phyloP scores from a whole-genome alignment of 2,113 vertebrate genomes.

The Lucifuga dentata region DNA sequence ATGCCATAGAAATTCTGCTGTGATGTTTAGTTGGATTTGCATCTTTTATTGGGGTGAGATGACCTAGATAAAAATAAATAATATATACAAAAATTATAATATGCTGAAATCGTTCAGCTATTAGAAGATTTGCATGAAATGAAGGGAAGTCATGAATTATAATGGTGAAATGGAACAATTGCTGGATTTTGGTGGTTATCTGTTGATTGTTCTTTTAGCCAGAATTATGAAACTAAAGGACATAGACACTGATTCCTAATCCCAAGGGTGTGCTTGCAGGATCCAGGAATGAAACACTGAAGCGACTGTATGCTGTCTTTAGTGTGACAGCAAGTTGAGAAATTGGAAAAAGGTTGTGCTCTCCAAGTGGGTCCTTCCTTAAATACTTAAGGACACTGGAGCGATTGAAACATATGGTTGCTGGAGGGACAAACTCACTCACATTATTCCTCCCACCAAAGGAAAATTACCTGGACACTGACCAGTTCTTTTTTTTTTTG shows the following conservation, averaged over 20 bases:
- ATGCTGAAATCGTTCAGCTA: too few species aligned
- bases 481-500: conserved; percentile 14
- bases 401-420: conserved; percentile 28
- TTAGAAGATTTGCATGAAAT: too few species aligned
- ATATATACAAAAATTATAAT: conserved; percentile 6
- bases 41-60: conserved; percentile 27
- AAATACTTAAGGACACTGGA: conserved; percentile 17
- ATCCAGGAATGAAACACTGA: not conserved
- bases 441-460: conserved; percentile 30
- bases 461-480: conserved; percentile 27
- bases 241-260: not conserved
- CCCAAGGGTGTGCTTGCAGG: not conserved
- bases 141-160: too few species aligned
- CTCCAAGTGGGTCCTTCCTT: too few species aligned
- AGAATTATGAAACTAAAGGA: not conserved
- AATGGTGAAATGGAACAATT: too few species aligned
- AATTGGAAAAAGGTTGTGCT: not conserved
- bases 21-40: conserved; percentile 15
- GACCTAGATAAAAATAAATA: not conserved
- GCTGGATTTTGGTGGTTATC: too few species aligned
- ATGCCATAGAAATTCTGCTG: conserved; percentile 7
- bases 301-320: not conserved
- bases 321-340: not conserved
- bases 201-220: conserved; percentile 9
- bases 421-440: conserved; percentile 40